phyloP scores from a whole-genome alignment of 1,140 invertebrate species.

The Dolichoris vasculosae region DNA sequence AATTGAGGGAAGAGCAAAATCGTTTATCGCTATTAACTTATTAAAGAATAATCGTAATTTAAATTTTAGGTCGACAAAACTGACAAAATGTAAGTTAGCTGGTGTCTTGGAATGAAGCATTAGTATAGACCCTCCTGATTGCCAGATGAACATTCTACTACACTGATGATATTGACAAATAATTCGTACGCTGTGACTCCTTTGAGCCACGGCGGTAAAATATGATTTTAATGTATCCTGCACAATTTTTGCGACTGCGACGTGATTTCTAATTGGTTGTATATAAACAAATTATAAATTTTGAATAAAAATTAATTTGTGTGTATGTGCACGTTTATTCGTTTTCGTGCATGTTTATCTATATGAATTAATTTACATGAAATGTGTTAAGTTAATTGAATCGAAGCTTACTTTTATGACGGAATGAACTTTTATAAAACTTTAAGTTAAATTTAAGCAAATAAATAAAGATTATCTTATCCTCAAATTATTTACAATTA shows the following conservation, averaged over 20 bases:
- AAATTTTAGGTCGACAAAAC: constrained; percentile 69
- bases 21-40: too few relatives aligned
- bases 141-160: background rate
- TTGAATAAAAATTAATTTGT: background rate
- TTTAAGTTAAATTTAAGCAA: background rate
- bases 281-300: background rate
- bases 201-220: constrained; percentile 67
- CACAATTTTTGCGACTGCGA: background rate
- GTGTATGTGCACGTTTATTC: too few relatives aligned
- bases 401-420: background rate
- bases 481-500: background rate
- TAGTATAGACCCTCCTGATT: constrained; percentile 65
- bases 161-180: constrained; percentile 56
- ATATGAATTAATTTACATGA: background rate
- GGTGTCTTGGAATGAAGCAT: constrained; percentile 66
- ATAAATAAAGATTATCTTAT: background rate
- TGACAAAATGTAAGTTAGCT: constrained; percentile 58
- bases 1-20: background rate
- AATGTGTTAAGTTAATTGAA: background rate
- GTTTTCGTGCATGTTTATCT: too few relatives aligned
- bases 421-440: background rate
- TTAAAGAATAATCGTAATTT: background rate
- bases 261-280: background rate
- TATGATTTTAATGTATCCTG: background rate
- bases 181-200: constrained; percentile 71